Conservation (phyloP, 2,888 invertebrate species). For the Thalpophila matura region DNA sequence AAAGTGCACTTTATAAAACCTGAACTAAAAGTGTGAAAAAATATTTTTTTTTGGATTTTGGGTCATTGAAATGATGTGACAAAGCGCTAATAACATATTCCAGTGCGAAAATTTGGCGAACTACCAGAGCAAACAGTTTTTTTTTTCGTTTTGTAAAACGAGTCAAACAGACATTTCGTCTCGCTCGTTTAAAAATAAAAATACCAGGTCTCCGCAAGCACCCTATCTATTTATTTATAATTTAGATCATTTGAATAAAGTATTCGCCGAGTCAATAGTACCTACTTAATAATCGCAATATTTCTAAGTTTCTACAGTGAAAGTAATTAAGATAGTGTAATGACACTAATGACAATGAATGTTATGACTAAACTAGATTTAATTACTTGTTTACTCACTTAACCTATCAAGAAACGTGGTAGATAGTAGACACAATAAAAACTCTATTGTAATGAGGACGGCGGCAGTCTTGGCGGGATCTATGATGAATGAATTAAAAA, state of each 20-base stretch:
- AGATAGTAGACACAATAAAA: no score
- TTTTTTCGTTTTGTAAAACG: slow-evolving; percentile 19
- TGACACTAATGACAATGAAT: slow-evolving; percentile 19
- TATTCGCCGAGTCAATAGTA: neutral
- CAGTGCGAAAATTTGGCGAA: slow-evolving; percentile 56
- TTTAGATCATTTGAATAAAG: neutral
- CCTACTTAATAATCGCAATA: neutral
- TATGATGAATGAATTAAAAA: no score
- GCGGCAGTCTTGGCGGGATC: no score
- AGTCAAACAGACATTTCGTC: slow-evolving; percentile 21
- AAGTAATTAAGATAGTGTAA: slow-evolving; percentile 31
- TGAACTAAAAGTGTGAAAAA: neutral
- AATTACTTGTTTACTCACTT: slow-evolving; percentile 20
- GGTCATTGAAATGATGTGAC: slow-evolving; percentile 45
- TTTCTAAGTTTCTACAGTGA: neutral
- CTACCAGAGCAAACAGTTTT: slow-evolving; percentile 46
- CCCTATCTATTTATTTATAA: neutral
- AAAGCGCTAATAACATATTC: slow-evolving; percentile 18
- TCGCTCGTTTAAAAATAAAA: slow-evolving; percentile 18
- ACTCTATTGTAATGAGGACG: no score
- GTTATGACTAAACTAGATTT: slow-evolving; percentile 36
- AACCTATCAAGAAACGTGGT: no score
- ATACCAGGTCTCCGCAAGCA: neutral
- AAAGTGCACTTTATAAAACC: neutral
- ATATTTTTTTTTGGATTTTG: slow-evolving; percentile 19